Percentiles rank a stretch among this genome's conserved stretches.
These are phyloP conservation scores for Mus spicilegus DNA, from an alignment of 2,113 vertebrate genomes.

Conservation along the genomic window DNA sequence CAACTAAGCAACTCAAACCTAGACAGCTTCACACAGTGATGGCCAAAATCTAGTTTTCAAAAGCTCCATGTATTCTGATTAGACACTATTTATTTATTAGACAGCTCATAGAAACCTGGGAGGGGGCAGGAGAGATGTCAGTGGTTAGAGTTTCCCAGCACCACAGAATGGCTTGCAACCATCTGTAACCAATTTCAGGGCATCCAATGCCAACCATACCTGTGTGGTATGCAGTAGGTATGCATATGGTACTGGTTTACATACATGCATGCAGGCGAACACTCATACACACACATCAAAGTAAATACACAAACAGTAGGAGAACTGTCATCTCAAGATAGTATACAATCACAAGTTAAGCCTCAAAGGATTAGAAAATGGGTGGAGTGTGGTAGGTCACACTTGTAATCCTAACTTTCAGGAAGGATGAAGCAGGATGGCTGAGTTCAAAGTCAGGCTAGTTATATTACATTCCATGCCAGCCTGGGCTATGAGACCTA, in stretches of 20 bases:
- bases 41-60: constrained; percentile 18
- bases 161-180: not conserved
- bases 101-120: not conserved
- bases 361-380: not conserved
- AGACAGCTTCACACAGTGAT: constrained; percentile 12
- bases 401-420: not conserved
- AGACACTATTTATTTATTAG: not conserved
- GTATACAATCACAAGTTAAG: constrained; percentile 27
- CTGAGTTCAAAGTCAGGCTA: not conserved
- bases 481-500: not conserved
- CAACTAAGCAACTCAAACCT: constrained; percentile 23
- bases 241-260: not conserved
- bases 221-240: not conserved
- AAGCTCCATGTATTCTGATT: constrained; percentile 30
- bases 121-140: not conserved
- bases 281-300: not conserved
- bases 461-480: not conserved
- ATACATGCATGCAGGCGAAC: not conserved
- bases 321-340: constrained; percentile 7
- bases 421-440: not conserved
- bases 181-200: not conserved
- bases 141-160: not conserved
- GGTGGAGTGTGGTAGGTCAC: not conserved
- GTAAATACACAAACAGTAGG: not conserved
- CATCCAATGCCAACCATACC: not conserved